Evolutionary conservation across 2,113 vertebrate species (phyloP).

Genomic region (Stomatorhinus ivindoensis): DNA sequence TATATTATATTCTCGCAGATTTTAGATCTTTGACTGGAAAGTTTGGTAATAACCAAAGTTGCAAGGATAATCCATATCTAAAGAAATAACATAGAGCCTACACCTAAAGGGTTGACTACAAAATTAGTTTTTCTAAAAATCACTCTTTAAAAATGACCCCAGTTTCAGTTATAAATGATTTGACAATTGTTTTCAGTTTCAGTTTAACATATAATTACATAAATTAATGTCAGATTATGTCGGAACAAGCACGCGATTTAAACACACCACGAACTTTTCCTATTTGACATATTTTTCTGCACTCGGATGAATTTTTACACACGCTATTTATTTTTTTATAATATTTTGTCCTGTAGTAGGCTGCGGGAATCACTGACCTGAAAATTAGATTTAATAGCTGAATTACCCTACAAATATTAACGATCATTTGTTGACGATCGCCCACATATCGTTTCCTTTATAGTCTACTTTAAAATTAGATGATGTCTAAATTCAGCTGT

Average conservation of each 20-base stretch:
- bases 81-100: not conserved
- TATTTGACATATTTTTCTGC: not conserved
- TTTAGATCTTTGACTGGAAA: not conserved
- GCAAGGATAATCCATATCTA: not conserved
- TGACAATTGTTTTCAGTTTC: not conserved
- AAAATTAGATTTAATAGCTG: not conserved
- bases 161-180: not conserved
- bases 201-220: not conserved
- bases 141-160: not conserved
- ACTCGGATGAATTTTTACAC: not conserved
- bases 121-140: not conserved
- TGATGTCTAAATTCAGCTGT: not conserved
- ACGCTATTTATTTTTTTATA: not conserved
- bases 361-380: not conserved
- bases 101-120: not conserved
- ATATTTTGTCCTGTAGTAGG: not conserved
- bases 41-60: not conserved
- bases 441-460: not conserved
- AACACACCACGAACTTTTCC: not conserved
- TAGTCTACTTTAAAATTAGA: not conserved
- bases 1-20: not conserved
- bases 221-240: not conserved
- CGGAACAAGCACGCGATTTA: not conserved
- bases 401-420: not conserved
- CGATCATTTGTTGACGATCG: not conserved